Conservation (phyloP, 2,113 vertebrate species). For the Callocephalon fimbriatum region DNA sequence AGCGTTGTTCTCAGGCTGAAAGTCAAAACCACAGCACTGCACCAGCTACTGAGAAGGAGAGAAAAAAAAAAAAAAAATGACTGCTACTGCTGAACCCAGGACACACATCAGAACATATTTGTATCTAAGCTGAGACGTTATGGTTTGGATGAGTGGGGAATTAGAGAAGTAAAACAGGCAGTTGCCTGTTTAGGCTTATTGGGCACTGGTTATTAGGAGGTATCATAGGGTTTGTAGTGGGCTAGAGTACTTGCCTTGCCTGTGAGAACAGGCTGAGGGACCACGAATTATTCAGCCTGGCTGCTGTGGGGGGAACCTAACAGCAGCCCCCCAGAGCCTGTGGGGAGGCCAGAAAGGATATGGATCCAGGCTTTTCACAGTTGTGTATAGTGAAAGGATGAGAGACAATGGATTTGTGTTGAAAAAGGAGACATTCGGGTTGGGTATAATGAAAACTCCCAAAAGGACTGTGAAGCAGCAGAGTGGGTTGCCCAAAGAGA, state of each 20-base stretch:
- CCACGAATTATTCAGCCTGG: neutral
- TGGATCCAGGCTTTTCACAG: neutral
- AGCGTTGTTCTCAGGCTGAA: too few species aligned
- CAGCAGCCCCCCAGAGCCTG: fast-evolving
- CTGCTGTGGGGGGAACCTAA: fast-evolving
- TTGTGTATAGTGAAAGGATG: fast-evolving
- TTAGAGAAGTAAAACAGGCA: neutral
- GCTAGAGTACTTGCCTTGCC: neutral
- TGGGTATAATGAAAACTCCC: fast-evolving
- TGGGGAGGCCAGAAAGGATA: neutral
- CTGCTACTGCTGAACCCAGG: too few species aligned
- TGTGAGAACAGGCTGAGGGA: fast-evolving
- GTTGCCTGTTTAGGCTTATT: neutral
- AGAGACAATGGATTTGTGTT: fast-evolving
- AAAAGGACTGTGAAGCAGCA: neutral
- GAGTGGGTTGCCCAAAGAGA: neutral
- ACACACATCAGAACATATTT: neutral
- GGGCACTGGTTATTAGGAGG: neutral
- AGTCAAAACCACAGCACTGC: too few species aligned
- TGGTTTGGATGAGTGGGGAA: neutral
- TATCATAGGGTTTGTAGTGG: neutral
- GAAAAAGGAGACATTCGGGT: neutral
- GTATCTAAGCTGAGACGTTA: neutral
- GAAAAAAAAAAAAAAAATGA: too few species aligned
- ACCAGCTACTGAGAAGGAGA: too few species aligned